These are phyloP conservation scores for Nothoprocta perdicaria DNA, from an alignment of 2,113 vertebrate genomes.

Conservation along the genomic window DNA sequence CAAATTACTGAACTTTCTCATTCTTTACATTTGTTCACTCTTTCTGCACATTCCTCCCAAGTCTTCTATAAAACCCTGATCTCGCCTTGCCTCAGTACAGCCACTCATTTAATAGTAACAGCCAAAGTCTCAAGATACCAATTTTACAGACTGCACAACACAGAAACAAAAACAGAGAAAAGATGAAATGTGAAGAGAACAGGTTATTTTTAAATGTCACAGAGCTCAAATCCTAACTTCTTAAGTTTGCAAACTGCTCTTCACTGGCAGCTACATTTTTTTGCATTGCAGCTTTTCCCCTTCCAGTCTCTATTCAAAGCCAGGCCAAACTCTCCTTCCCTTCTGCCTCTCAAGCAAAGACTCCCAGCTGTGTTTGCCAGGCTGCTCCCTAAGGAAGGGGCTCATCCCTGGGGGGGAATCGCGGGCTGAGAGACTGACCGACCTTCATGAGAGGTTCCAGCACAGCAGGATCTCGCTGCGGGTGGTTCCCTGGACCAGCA, in stretches of 20 bases:
- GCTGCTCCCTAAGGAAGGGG: background rate
- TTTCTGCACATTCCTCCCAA: background rate
- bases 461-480: background rate
- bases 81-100: background rate
- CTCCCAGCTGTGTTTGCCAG: background rate
- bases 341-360: background rate
- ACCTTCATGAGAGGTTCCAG: background rate
- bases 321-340: background rate
- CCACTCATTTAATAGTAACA: background rate
- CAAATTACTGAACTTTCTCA: slow-evolving; percentile 3
- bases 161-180: background rate
- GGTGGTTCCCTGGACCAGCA: background rate
- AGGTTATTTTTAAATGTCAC: background rate
- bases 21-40: background rate
- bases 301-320: background rate
- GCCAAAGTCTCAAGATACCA: background rate
- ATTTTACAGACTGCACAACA: background rate
- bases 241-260: background rate
- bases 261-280: background rate
- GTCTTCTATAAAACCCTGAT: background rate
- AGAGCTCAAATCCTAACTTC: background rate
- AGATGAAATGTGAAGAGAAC: background rate
- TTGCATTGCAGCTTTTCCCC: background rate
- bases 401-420: background rate
- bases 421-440: background rate